Base-by-base conservation (phyloP, 2,888 invertebrate genomes). In the Pimpla rufipes region DNA sequence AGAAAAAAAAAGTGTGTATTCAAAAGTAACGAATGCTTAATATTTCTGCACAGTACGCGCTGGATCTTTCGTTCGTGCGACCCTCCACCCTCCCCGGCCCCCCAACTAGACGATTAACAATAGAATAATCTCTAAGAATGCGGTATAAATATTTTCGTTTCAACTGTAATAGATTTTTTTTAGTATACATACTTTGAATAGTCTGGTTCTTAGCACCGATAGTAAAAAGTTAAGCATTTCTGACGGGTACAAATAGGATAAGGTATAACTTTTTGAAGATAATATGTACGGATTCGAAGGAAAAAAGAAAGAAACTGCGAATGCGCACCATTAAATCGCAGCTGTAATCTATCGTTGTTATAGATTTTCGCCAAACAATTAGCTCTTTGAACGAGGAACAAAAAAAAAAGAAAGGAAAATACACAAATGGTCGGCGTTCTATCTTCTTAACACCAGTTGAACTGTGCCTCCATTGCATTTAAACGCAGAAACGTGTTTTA, bases 201-300 rank as follows among this genome's bases (percentile, higher is more conserved):
- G 79, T 85, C 83, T 81, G 85, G 81, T 85, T 88, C 85, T 87
- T 89, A 89, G 87, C 86, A 87, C 86, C 87, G 81, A 87, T 89
- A 88, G 87, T 84, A 86, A 88, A 81, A 70, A 68, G 87, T 88
- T 87, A 86, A 87, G 87, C 87, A 90, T 92, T 92, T 93, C 91
- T 92, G 91, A 90, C 89, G 91, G 92, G 92, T 93, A 93, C 92
- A 93, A 92, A 93, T 93, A 92, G 91, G 89, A 86, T 90, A 90
- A 90, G 90, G 81, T 84, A 84, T 87, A 81, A 71, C 84, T 87
- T 88, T 88, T 89, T 87, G 83, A 85, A 87, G 87, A 88, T 85
- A 89, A 88, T 86, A 88, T 79, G 85, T 87, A 86, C 76, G 90
- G 88, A 89, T 90, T 90, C 89, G 18, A 42, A 57, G 23, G 23